phyloP scores from a whole-genome alignment of 2,888 invertebrate genomes.

The Seladonia tumulorum region DNA sequence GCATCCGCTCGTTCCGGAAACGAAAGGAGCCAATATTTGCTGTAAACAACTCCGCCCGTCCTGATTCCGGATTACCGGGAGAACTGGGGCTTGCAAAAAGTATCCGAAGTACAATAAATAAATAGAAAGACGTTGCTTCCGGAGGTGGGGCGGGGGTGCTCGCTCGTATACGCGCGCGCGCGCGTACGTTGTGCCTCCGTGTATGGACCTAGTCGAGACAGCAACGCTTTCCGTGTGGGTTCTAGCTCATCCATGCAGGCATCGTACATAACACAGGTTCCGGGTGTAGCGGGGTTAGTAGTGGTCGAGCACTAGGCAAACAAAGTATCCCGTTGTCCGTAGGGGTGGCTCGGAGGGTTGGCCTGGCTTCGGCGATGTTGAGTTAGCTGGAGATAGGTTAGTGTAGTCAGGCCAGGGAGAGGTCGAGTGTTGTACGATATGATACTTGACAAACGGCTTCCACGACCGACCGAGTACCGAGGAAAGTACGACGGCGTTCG shows the following conservation, averaged over 20 bases:
- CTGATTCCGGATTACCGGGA: slow-evolving; percentile 59
- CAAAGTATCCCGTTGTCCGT: slow-evolving; percentile 74
- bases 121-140: slow-evolving; percentile 45
- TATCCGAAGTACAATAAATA: slow-evolving; percentile 58
- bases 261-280: slow-evolving; percentile 67
- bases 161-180: slow-evolving; percentile 7
- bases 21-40: slow-evolving; percentile 54
- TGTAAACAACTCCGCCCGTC: slow-evolving; percentile 44
- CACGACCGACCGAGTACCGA: slow-evolving; percentile 68
- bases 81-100: slow-evolving; percentile 53
- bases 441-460: slow-evolving; percentile 76
- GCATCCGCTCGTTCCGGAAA: slow-evolving; percentile 20
- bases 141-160: neutral
- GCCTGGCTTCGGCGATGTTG: slow-evolving; percentile 66
- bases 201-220: neutral
- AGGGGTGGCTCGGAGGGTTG: slow-evolving; percentile 58
- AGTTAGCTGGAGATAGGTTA: slow-evolving; percentile 73
- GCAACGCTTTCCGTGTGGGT: slow-evolving; percentile 16
- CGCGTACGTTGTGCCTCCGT: slow-evolving; percentile 2
- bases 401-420: slow-evolving; percentile 66
- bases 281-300: slow-evolving; percentile 72
- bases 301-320: slow-evolving; percentile 77
- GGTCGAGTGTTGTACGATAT: slow-evolving; percentile 79
- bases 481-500: slow-evolving; percentile 66
- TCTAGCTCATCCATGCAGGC: slow-evolving; percentile 60